Conservation (phyloP, 2,113 vertebrate genomes). For the Albula glossodonta region DNA sequence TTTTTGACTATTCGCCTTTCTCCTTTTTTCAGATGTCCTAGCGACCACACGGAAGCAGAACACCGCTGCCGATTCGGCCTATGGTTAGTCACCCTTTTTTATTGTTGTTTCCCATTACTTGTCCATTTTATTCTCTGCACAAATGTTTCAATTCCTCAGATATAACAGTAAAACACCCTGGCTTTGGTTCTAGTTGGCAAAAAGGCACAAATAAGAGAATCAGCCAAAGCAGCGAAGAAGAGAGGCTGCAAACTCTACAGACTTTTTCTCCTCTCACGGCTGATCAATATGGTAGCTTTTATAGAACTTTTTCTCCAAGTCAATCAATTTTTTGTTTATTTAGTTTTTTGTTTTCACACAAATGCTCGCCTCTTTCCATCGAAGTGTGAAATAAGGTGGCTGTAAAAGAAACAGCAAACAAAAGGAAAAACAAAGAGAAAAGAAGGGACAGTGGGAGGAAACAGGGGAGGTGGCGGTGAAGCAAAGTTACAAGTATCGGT, state of each 20-base stretch:
- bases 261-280: background rate
- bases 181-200: background rate
- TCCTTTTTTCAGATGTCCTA: constrained; percentile 37
- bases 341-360: background rate
- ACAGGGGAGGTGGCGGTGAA: too few species aligned
- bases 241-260: background rate
- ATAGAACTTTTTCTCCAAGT: background rate
- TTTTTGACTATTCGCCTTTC: background rate
- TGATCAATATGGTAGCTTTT: background rate
- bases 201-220: background rate
- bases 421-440: background rate
- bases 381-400: constrained; percentile 1
- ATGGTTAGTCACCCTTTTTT: constrained; percentile 35
- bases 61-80: constrained; percentile 41
- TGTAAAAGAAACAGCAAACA: background rate
- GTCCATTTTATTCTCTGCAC: background rate
- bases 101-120: background rate
- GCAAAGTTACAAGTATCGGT: too few species aligned
- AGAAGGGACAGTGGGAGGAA: background rate
- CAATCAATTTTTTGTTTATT: background rate
- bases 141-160: background rate
- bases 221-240: background rate
- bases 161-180: background rate
- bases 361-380: background rate
- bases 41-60: constrained; percentile 41